These are phyloP conservation scores for Blastomussa wellsi DNA, from an alignment of 92 coral and sea anemone genomes.

Conservation along the genomic window DNA sequence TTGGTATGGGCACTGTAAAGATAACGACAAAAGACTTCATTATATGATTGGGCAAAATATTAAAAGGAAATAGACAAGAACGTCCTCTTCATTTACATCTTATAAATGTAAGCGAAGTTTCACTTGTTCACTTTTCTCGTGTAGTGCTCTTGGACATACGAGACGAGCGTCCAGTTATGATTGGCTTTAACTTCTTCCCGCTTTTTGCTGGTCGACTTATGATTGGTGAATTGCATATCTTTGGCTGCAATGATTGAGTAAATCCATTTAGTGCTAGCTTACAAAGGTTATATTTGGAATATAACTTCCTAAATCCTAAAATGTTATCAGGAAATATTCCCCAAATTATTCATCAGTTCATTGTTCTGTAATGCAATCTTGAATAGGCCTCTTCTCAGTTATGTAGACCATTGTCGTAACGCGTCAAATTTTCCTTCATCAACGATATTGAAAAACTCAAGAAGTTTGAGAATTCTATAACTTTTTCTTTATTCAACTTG, in stretches of 20 bases:
- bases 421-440: too few relatives aligned
- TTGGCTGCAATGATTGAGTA: background rate
- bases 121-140: background rate
- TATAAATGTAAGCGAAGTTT: background rate
- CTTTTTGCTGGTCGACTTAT: background rate
- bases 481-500: background rate
- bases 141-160: background rate
- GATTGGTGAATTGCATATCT: too few relatives aligned
- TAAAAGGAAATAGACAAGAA: background rate
- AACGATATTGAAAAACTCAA: background rate
- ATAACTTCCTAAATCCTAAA: background rate
- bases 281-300: too few relatives aligned
- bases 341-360: too few relatives aligned
- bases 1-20: conserved; percentile 4
- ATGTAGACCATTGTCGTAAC: too few relatives aligned
- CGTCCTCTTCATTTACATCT: background rate
- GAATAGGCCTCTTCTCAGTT: too few relatives aligned
- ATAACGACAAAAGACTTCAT: background rate
- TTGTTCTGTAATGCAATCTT: too few relatives aligned
- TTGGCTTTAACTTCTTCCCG: background rate
- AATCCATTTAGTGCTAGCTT: background rate
- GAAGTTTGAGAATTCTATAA: background rate
- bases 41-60: background rate
- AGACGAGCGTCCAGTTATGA: too few relatives aligned
- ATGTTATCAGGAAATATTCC: too few relatives aligned